phyloP scores from a whole-genome alignment of 2,888 invertebrate species.

The Dicranocentrus wangi region DNA sequence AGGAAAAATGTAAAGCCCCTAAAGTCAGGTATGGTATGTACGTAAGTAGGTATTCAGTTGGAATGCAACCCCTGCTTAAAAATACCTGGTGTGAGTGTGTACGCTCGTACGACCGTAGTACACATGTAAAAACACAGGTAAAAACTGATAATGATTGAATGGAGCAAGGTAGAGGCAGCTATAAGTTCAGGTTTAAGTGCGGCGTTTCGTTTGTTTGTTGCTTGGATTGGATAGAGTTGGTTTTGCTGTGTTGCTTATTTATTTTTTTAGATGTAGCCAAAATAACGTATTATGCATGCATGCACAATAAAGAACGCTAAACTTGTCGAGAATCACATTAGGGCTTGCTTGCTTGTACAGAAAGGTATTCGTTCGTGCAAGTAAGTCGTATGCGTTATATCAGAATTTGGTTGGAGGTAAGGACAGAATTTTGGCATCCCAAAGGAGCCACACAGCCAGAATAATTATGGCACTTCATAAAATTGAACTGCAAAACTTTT shows the following conservation, averaged over 20 bases:
- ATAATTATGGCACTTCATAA: conserved; percentile 11
- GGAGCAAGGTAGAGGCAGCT: background rate
- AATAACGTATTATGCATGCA: too few relatives aligned
- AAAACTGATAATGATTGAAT: conserved; percentile 15
- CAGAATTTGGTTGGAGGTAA: background rate
- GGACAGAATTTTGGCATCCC: background rate
- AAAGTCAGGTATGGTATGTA: conserved; percentile 9
- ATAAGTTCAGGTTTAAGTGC: background rate
- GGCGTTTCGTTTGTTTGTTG: too few relatives aligned
- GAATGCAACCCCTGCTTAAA: background rate
- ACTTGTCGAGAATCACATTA: too few relatives aligned
- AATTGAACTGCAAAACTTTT: conserved; percentile 7
- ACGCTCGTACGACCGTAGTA: too few relatives aligned
- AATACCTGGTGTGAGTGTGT: background rate
- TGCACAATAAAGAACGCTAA: too few relatives aligned
- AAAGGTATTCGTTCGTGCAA: too few relatives aligned
- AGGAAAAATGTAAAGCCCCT: background rate
- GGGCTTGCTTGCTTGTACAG: too few relatives aligned
- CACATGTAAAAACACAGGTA: conserved; percentile 17
- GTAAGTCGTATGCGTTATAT: background rate
- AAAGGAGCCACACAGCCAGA: conserved; percentile 10
- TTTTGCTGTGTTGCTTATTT: too few relatives aligned
- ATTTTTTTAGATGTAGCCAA: too few relatives aligned
- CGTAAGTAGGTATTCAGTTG: background rate
- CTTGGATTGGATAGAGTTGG: background rate